A percentile compares a stretch with the other conserved stretches of the same genome.
These are phyloP conservation scores for Pseudolaguvia tuberculata DNA, from an alignment of 2,113 vertebrate genomes.

Conservation along the genomic window DNA sequence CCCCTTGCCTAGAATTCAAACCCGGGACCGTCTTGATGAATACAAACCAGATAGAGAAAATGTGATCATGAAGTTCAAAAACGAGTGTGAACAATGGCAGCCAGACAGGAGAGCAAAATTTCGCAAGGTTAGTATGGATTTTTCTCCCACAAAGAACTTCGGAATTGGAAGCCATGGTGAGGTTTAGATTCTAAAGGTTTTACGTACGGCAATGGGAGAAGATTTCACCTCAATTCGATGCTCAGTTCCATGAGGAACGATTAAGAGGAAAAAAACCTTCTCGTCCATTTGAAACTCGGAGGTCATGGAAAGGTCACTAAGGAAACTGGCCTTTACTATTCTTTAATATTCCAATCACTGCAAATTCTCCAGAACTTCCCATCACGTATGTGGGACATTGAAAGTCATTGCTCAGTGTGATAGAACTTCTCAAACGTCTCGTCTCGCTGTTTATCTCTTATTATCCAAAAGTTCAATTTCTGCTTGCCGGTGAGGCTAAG, in stretches of 20 bases:
- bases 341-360: not conserved
- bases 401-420: not conserved
- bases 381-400: not conserved
- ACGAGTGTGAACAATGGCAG: not conserved
- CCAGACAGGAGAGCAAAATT: not conserved
- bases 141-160: no score
- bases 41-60: not conserved
- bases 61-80: not conserved
- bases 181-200: not conserved
- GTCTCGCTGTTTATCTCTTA: conserved; percentile 10
- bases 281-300: not conserved
- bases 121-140: not conserved
- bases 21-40: no score
- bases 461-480: conserved; percentile 35
- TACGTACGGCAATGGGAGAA: no score
- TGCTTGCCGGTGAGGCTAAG: not conserved
- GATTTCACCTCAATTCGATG: no score
- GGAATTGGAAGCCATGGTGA: not conserved
- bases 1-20: no score
- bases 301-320: not conserved
- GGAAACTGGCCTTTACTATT: not conserved
- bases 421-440: not conserved
- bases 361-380: not conserved
- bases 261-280: not conserved
- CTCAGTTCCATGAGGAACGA: not conserved